Evolutionary conservation across 2,797 vertebrate species (phyloP).

Genomic region (Eospalax fontanierii): DNA sequence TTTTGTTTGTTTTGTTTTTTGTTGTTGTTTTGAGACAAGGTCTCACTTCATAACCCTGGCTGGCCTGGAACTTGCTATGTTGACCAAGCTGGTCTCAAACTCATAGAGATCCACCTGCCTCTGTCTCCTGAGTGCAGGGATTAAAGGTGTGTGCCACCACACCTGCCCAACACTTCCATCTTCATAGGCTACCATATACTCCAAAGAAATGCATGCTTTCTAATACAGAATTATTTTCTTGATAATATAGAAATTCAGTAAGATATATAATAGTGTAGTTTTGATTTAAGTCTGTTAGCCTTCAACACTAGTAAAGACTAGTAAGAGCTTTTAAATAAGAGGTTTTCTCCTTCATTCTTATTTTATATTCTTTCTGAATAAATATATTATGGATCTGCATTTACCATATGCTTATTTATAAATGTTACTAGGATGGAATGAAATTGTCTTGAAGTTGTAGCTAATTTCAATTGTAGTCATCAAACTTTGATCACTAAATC

Average conservation of each 20-base stretch:
- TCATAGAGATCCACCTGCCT: no score
- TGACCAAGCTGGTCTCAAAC: background rate
- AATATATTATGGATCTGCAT: background rate
- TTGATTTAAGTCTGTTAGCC: background rate
- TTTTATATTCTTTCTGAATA: conserved; percentile 1
- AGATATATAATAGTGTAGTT: background rate
- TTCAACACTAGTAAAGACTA: background rate
- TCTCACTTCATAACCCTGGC: background rate
- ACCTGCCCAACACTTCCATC: background rate
- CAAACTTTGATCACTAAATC: background rate
- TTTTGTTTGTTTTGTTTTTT: background rate
- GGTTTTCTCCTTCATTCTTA: conserved; percentile 10
- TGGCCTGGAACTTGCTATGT: background rate
- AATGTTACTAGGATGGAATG: background rate
- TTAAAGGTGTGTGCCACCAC: background rate
- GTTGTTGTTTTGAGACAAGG: background rate
- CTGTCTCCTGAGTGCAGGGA: background rate
- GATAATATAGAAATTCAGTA: background rate
- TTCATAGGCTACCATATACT: background rate
- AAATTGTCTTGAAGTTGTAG: background rate
- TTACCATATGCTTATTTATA: background rate
- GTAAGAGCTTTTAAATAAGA: conserved; percentile 43
- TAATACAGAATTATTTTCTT: background rate
- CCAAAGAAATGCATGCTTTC: background rate
- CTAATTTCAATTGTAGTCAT: background rate